These are phyloP conservation scores for Ictalurus furcatus DNA, from an alignment of 2,113 vertebrate genomes.

Conservation along the genomic window DNA sequence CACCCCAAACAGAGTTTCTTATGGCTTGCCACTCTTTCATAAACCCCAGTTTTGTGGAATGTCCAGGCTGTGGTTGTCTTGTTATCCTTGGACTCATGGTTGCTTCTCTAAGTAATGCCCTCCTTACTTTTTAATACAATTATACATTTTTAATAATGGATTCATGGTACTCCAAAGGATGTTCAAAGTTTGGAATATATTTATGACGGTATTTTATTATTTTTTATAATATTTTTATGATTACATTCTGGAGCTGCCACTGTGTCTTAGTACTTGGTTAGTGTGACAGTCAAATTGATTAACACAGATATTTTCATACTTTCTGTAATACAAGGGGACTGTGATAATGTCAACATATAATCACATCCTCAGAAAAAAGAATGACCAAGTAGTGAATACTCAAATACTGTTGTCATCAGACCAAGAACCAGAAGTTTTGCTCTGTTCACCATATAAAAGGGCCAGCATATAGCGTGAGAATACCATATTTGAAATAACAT, in stretches of 20 bases:
- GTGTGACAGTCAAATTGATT: not conserved
- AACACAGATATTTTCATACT: not conserved
- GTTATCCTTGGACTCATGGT: not conserved
- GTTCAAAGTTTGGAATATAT: not conserved
- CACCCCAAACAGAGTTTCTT: not conserved
- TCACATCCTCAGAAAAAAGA: not conserved
- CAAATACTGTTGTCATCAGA: not conserved
- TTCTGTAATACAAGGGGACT: not conserved
- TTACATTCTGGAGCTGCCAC: not conserved
- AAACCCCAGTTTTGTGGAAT: too few relatives aligned
- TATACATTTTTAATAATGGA: not conserved
- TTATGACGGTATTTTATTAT: not conserved
- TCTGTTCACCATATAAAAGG: not conserved
- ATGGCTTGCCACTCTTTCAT: not conserved
- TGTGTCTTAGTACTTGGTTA: not conserved
- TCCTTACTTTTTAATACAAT: not conserved
- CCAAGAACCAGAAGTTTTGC: not conserved
- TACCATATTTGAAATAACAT: not conserved
- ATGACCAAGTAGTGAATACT: not conserved
- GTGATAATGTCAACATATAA: not conserved
- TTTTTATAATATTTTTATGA: not conserved
- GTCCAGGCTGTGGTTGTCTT: not conserved
- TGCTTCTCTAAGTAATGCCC: not conserved
- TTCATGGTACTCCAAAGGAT: not conserved
- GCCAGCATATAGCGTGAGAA: not conserved